Conservation (phyloP, 2,113 vertebrate species). For the Rhea americana region DNA sequence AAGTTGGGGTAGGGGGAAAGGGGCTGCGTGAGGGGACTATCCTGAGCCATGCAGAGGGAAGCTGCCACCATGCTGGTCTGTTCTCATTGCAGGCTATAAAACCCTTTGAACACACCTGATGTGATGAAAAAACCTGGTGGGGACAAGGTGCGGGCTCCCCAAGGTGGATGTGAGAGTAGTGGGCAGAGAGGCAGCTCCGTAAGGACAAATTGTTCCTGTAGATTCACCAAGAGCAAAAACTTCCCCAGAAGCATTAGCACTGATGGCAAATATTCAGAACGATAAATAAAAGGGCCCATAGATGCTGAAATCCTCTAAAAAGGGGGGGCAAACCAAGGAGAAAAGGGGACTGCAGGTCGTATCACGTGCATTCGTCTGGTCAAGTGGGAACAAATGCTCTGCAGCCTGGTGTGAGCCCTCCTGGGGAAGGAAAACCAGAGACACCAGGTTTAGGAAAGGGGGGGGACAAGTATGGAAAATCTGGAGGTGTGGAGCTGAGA, state of each 20-base stretch:
- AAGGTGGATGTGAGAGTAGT: background rate
- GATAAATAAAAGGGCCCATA: background rate
- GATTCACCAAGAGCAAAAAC: background rate
- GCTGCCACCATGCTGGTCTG: no score
- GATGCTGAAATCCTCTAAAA: background rate
- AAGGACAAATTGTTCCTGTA: background rate
- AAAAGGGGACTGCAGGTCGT: background rate
- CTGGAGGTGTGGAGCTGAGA: rapidly evolving
- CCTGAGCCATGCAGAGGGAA: no score
- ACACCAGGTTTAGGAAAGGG: rapidly evolving
- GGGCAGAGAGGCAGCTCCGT: background rate
- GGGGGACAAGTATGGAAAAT: rapidly evolving
- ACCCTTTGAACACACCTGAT: no score
- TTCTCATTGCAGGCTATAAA: no score
- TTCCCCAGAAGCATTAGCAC: background rate
- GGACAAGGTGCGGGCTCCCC: no score
- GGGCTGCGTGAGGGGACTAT: no score
- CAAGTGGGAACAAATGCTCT: background rate
- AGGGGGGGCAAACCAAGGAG: background rate
- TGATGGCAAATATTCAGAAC: background rate
- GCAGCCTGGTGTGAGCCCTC: background rate
- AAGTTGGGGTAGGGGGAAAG: no score
- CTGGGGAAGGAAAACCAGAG: rapidly evolving
- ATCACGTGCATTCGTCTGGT: rapidly evolving
- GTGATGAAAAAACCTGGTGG: background rate